Base-by-base conservation (phyloP, 1,140 invertebrate genomes). In the Stegodyphus dumicola region DNA sequence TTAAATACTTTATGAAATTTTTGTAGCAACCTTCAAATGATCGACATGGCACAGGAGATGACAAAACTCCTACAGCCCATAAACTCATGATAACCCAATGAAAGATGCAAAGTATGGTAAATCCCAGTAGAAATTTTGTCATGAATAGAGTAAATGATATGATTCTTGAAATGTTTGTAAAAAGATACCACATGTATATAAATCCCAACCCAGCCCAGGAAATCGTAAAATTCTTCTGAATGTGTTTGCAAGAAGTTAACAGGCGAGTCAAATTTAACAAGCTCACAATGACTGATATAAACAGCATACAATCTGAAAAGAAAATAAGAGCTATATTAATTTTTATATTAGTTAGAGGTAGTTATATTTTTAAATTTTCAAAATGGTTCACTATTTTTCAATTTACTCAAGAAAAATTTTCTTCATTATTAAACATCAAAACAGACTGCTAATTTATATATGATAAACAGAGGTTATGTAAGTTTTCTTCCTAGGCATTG, bases 21-120 rank as follows among this genome's bases (percentile, higher is more conserved):
- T 85, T 85, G 7, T 53, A n/a, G n/a, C 74, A 69, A 15, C 73
- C 73, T 17, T 33, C 56, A 7, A 76, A 51, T 5, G 64, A 69
- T 48, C 48, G 9, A 33, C 81, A 85, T 9, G 81, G 73, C 0
- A 76, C 71, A 1, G 73, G 69, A 6, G 81, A 74, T 13, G 81
- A 76, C 5, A 85, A 64, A n/a, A 77, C 81, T 56, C 74, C 77
- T 13, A 85, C 81, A 17, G 81, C 73, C 81, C 81, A 85, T 11
- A 85, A 53, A 51, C 73, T 76, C 81, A 85, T 85, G 15, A 85
- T 85, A 52, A 75, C 51, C 81, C 81, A 85, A 60, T 85, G 81
- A 18, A 85, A 85, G 6, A 85, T 49, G 18, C 81, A 85, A 6
- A 85, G 71, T 65, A 85, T 85, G 15, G 74, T 10, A 60, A 85